Base-by-base conservation (phyloP, 53 echinoderm and acorn worm genomes). In the Echinarachnius parma region DNA sequence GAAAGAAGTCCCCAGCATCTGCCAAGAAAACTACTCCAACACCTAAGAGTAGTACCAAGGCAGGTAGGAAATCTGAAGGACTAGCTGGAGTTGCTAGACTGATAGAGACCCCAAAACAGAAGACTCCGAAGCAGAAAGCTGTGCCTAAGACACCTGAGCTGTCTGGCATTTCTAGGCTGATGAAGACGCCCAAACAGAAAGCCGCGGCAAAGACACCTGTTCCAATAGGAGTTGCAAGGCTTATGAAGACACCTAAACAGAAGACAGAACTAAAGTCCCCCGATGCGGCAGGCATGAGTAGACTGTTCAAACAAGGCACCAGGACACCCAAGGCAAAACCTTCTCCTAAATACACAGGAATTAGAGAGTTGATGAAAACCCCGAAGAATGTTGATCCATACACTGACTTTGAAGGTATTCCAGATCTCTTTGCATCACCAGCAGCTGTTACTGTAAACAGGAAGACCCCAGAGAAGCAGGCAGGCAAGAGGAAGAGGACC, bases 321-420 rank as follows among this genome's bases (percentile, higher is more conserved):
- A 82, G 83, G 21, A 83, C 91, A 5, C 91, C 91, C 9, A 90
- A 89, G 33, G 22, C 54, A 19, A 68, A 82, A 45, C 34, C 80
- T 19, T 62, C 61, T 0, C 70, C 80, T 22, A 44, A 21, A 7
- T 57, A 27, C n/a, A 44, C 57, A 53, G 91, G 91, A 13, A 48
- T 91, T 5, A 83, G 74, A 45, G 66, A 80, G 59, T 46, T 91
- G 19, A 69, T 86, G 58, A 61, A 80, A 4, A 82, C 84, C 34
- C 86, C 91, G 31, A 91, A 91, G 59, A 28, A 48, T 23, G 2
- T 79, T 64, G 84, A 98, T 33, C 84, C 86, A 3, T 92, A 92
- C 62, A 82, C 84, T 26, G 98, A 92, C 64, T 92, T 92, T 80
- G 88, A 85, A 59, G 98, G 98, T 35, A 58, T 98, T 23, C 85